These are phyloP conservation scores for Monomorium pharaonis DNA, from an alignment of 1,140 invertebrate genomes.

Conservation along the genomic window DNA sequence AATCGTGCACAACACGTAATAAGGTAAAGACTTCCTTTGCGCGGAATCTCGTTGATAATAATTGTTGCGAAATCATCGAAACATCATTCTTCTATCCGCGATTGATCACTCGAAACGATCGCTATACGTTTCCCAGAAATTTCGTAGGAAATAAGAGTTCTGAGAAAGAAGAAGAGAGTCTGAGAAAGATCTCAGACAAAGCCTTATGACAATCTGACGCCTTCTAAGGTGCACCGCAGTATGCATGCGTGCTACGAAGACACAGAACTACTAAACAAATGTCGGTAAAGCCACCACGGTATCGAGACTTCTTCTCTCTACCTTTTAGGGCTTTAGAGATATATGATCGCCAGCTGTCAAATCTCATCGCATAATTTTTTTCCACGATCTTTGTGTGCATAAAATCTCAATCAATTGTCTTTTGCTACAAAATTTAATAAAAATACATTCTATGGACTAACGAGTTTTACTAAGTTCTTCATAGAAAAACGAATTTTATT, in stretches of 20 bases:
- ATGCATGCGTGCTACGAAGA: constrained; percentile 75
- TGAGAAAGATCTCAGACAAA: constrained; percentile 56
- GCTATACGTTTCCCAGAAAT: constrained; percentile 46
- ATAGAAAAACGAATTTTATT: background rate
- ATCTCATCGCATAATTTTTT: constrained; percentile 52
- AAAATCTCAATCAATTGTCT: constrained; percentile 4
- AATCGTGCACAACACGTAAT: background rate
- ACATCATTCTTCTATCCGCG: background rate
- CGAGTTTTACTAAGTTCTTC: background rate
- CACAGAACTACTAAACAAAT: constrained; percentile 72
- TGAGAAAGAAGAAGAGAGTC: too few relatives aligned
- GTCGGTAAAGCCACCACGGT: constrained; percentile 44
- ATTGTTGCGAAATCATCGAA: background rate
- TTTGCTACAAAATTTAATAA: background rate
- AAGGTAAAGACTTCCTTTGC: background rate
- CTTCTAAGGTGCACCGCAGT: constrained; percentile 73
- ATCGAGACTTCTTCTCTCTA: constrained; percentile 45
- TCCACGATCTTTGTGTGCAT: background rate
- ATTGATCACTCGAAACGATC: background rate
- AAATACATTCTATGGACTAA: background rate
- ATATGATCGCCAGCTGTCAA: constrained; percentile 20
- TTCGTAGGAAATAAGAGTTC: constrained; percentile 51
- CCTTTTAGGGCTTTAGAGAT: constrained; percentile 60
- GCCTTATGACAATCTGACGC: constrained; percentile 61
- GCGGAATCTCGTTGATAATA: background rate